phyloP scores from a whole-genome alignment of 2,113 vertebrate species.

The Dissostichus mawsoni region DNA sequence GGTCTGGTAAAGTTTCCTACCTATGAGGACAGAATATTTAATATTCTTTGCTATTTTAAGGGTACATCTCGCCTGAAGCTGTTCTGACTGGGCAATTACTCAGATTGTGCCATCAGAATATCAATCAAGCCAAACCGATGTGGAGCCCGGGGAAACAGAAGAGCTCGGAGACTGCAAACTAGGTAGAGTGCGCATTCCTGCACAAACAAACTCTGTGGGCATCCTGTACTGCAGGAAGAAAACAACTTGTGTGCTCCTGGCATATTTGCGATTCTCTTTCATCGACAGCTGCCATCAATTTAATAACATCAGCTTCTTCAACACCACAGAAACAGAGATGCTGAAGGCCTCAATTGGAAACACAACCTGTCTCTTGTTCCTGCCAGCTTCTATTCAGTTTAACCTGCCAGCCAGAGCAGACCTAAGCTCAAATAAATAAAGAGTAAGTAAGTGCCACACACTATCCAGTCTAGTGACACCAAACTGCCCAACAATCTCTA shows the following conservation, averaged over 20 bases:
- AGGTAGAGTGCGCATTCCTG: neutral
- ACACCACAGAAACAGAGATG: neutral
- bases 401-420: neutral
- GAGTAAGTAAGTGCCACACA: neutral
- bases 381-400: constrained; percentile 8
- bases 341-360: neutral
- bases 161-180: constrained; percentile 20
- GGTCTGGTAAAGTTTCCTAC: constrained; percentile 42
- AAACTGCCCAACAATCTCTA: constrained; percentile 2
- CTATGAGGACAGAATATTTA: constrained; percentile 52
- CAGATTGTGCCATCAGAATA: constrained; percentile 46
- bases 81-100: constrained; percentile 53
- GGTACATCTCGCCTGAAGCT: constrained; percentile 42
- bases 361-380: neutral
- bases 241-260: constrained; percentile 2
- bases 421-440: constrained; percentile 2
- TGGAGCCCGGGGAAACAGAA: constrained; percentile 29
- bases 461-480: neutral
- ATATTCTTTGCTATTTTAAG: constrained; percentile 36
- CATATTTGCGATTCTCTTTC: constrained; percentile 11
- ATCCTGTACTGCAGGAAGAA: neutral
- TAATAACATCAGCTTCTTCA: neutral
- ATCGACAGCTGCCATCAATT: constrained; percentile 9
- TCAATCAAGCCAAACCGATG: constrained; percentile 47
- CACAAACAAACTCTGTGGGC: neutral